Conservation (phyloP, 2,888 invertebrate species). For the Epistrophe grossulariae region DNA sequence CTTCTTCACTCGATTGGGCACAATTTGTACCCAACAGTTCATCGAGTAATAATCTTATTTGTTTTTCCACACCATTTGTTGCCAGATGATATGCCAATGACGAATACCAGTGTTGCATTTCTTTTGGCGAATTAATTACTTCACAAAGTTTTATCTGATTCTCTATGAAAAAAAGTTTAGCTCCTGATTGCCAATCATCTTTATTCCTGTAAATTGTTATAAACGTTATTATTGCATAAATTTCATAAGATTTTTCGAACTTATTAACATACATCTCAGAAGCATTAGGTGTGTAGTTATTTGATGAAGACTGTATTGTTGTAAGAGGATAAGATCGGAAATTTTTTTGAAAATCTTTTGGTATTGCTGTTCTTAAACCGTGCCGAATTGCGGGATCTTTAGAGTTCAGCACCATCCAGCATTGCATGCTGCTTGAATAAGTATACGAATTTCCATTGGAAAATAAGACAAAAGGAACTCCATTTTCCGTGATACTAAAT, state of each 20-base stretch:
- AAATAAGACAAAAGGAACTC: conserved; percentile 92
- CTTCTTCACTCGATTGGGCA: conserved; percentile 84
- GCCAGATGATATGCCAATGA: conserved; percentile 83
- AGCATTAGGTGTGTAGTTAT: conserved; percentile 78
- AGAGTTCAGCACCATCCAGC: conserved; percentile 87
- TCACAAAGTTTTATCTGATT: conserved; percentile 83
- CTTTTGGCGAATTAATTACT: conserved; percentile 81
- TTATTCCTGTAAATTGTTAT: conserved; percentile 78
- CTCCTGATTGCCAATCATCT: conserved; percentile 82
- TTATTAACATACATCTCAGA: conserved; percentile 78
- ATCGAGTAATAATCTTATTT: conserved; percentile 81
- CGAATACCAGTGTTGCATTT: conserved; percentile 83
- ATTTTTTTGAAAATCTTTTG: conserved; percentile 82
- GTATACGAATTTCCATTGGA: conserved; percentile 94
- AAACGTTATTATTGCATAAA: conserved; percentile 77
- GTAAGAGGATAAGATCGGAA: conserved; percentile 81
- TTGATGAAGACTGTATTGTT: conserved; percentile 81
- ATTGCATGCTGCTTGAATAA: conserved; percentile 90
- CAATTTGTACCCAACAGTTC: conserved; percentile 79
- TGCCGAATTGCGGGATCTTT: conserved; percentile 85
- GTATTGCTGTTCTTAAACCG: conserved; percentile 83
- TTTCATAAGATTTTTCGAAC: not conserved
- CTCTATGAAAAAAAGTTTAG: conserved; percentile 83
- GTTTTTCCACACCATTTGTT: conserved; percentile 81
- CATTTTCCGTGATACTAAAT: conserved; percentile 87